phyloP scores from a whole-genome alignment of 1,140 invertebrate species.

The Ceratosolen solmsi region DNA sequence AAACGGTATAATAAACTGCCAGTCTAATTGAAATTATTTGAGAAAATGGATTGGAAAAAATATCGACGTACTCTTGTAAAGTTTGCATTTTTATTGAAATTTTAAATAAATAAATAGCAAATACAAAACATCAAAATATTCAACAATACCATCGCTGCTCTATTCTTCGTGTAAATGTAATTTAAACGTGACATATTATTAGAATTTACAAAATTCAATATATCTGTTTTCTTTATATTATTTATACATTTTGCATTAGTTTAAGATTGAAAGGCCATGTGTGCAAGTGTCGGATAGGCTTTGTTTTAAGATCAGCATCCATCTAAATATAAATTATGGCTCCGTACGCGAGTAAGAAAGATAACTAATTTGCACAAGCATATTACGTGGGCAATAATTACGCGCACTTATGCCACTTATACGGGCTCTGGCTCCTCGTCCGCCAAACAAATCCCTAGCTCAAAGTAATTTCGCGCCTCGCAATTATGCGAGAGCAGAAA shows the following conservation, averaged over 20 bases:
- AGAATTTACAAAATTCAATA: too few species aligned
- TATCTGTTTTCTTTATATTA: too few species aligned
- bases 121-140: too few species aligned
- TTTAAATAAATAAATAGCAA: too few species aligned
- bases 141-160: too few species aligned
- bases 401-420: background rate
- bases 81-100: too few species aligned
- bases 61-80: too few species aligned
- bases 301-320: slow-evolving; percentile 5
- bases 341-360: slow-evolving; percentile 4
- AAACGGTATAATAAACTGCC: too few species aligned
- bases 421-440: background rate
- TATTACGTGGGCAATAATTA: slow-evolving; percentile 19
- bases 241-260: background rate
- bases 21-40: too few species aligned
- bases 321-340: background rate
- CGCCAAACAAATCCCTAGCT: slow-evolving; percentile 33
- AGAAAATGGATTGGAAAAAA: too few species aligned
- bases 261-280: background rate
- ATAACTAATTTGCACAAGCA: slow-evolving; percentile 20
- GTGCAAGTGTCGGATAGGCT: background rate
- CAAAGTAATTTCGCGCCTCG: slow-evolving; percentile 30
- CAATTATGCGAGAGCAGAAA: slow-evolving; percentile 4
- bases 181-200: too few species aligned
- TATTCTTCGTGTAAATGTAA: too few species aligned